Conservation (phyloP, 2,888 invertebrate genomes). For the Ectemnius continuus region DNA sequence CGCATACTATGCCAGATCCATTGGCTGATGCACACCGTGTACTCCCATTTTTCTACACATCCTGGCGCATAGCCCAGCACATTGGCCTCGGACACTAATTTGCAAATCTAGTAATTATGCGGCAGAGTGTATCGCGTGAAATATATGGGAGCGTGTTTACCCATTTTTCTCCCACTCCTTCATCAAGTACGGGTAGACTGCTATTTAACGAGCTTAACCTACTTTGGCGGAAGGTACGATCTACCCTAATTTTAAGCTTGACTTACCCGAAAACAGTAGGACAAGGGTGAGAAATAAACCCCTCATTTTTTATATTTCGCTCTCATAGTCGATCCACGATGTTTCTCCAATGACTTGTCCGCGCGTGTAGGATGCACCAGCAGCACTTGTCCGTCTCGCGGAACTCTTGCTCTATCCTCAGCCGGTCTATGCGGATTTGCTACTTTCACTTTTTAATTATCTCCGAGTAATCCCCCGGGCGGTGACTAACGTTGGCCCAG, state of each 20-base stretch:
- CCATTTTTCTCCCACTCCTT: not conserved
- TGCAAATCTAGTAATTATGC: not conserved
- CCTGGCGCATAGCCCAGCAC: not conserved
- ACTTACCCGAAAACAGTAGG: conserved; percentile 75
- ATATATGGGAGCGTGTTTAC: not conserved
- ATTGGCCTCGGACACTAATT: not conserved
- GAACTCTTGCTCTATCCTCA: not conserved
- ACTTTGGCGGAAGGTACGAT: conserved; percentile 14
- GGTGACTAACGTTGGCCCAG: conserved; percentile 29
- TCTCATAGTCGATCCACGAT: conserved; percentile 58
- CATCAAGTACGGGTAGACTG: too few relatives aligned
- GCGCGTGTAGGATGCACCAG: conserved; percentile 20
- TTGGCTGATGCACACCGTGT: not conserved
- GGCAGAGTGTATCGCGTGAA: not conserved
- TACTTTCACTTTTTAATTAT: conserved; percentile 43
- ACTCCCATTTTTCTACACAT: not conserved
- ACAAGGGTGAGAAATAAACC: conserved; percentile 73
- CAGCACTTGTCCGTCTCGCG: conserved; percentile 2
- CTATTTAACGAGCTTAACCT: not conserved
- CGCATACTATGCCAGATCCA: not conserved
- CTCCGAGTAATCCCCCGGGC: conserved; percentile 32
- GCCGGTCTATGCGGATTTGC: not conserved
- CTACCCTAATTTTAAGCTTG: conserved; percentile 15
- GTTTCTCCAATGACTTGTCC: conserved; percentile 27
- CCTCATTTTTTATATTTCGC: conserved; percentile 71